Conservation (phyloP, 2,113 vertebrate species). For the Tachuris rubrigastra region DNA sequence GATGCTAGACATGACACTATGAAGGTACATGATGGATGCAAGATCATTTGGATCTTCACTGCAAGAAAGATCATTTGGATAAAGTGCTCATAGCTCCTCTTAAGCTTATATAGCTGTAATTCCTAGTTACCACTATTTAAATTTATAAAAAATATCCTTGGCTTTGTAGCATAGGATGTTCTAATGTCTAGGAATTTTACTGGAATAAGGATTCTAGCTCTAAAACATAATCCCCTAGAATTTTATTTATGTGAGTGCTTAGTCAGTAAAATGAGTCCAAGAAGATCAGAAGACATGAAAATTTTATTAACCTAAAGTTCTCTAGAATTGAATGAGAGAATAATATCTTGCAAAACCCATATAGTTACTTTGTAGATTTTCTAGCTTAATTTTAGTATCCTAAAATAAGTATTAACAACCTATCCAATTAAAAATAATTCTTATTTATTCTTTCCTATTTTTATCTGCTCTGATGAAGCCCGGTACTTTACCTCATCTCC, state of each 20-base stretch:
- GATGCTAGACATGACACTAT: not conserved
- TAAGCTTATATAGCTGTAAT: not conserved
- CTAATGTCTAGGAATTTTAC: not conserved
- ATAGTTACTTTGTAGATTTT: not conserved
- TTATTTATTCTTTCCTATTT: conserved; percentile 5
- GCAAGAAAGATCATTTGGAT: not conserved
- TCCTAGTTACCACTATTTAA: not conserved
- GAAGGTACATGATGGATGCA: not conserved
- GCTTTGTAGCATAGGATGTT: not conserved
- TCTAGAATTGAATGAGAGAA: not conserved
- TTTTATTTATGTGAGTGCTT: not conserved
- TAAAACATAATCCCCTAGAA: not conserved
- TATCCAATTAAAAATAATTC: not conserved
- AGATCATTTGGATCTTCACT: no score
- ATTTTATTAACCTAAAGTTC: not conserved
- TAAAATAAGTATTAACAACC: not conserved
- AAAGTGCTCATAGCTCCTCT: not conserved
- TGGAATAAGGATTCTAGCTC: not conserved
- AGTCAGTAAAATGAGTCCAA: not conserved
- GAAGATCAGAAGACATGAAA: not conserved
- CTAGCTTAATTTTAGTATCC: not conserved
- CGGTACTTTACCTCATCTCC: not conserved
- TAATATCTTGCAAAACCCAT: not conserved
- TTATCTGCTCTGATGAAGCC: not conserved
- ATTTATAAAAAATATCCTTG: not conserved